phyloP scores from a whole-genome alignment of 37 sponge, comb jelly and placozoan genomes.

The Chondrosia reniformis region DNA sequence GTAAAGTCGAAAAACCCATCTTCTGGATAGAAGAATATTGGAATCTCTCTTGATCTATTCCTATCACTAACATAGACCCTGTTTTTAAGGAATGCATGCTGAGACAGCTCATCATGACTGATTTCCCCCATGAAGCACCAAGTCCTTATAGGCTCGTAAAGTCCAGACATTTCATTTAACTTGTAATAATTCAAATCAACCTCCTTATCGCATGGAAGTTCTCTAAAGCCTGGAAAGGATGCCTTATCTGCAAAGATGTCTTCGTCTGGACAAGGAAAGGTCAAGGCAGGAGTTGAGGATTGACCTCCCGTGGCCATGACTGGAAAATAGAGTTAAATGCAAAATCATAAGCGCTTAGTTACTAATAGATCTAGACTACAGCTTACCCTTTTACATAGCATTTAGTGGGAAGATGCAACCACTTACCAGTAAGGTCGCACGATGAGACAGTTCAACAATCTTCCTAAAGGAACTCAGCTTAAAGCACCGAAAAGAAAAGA shows the following conservation, averaged over 20 bases:
- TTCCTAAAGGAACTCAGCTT: too few relatives aligned
- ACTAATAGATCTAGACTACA: too few relatives aligned
- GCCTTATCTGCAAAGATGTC: not conserved
- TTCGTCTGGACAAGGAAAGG: too few relatives aligned
- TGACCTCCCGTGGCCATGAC: too few relatives aligned
- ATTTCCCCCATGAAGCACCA: slow-evolving; percentile 56
- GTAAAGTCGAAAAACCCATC: slow-evolving; percentile 25
- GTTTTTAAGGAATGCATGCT: slow-evolving; percentile 16
- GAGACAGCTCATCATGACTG: slow-evolving; percentile 32
- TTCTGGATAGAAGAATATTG: slow-evolving; percentile 50
- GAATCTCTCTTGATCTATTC: slow-evolving; percentile 15
- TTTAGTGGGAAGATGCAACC: too few relatives aligned
- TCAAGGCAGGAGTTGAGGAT: too few relatives aligned
- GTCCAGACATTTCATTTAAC: not conserved
- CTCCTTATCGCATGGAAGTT: slow-evolving; percentile 30
- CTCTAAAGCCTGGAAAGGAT: slow-evolving; percentile 18
- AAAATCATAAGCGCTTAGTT: too few relatives aligned
- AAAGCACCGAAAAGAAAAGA: too few relatives aligned
- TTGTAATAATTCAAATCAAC: slow-evolving; percentile 1
- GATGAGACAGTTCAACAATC: too few relatives aligned
- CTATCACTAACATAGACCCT: slow-evolving; percentile 21
- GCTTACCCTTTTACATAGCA: too few relatives aligned
- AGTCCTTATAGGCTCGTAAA: not conserved
- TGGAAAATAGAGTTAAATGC: too few relatives aligned
- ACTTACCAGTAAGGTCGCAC: too few relatives aligned